Evolutionary conservation across 2,888 invertebrate genomes (phyloP).

Genomic region (Drosophila nigricruria): DNA sequence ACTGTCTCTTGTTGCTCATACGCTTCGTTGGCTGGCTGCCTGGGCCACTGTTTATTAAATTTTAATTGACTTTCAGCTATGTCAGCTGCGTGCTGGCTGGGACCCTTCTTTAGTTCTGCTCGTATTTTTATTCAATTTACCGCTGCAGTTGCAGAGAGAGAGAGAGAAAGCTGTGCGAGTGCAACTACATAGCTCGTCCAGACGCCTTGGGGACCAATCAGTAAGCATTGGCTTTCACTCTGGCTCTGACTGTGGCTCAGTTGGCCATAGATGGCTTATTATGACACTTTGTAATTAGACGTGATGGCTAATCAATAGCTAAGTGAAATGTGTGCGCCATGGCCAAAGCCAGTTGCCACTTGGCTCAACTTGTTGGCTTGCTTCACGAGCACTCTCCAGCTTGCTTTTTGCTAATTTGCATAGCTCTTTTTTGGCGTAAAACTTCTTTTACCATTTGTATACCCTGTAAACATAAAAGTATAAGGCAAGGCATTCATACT

Average conservation of each 20-base stretch:
- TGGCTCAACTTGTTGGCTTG: conserved; percentile 29
- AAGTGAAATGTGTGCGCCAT: conserved; percentile 64
- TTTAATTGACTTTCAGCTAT: conserved; percentile 69
- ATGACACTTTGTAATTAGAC: conserved; percentile 64
- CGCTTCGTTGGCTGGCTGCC: conserved; percentile 27
- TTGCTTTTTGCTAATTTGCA: conserved; percentile 43
- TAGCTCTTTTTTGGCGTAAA: conserved; percentile 33
- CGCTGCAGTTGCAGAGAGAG: conserved; percentile 51
- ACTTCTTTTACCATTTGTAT: conserved; percentile 6
- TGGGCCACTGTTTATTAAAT: conserved; percentile 49
- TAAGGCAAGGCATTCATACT: not conserved
- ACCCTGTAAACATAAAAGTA: not conserved
- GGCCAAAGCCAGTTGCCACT: conserved; percentile 33
- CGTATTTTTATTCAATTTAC: conserved; percentile 80
- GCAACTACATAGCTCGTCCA: conserved; percentile 7
- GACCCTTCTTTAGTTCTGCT: conserved; percentile 15
- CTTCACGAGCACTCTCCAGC: conserved; percentile 3
- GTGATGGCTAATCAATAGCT: conserved; percentile 68
- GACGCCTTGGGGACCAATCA: conserved; percentile 49
- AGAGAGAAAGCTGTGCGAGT: conserved; percentile 39
- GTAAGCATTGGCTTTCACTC: conserved; percentile 36
- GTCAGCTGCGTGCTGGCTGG: conserved; percentile 43
- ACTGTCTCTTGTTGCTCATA: conserved; percentile 10
- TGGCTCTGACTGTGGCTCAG: not conserved
- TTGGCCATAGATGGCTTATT: conserved; percentile 53